A percentile compares a stretch with the other conserved stretches of the same genome.
Evolutionary conservation across 2,888 invertebrate species (phyloP).

Genomic region (Caprella mutica): DNA sequence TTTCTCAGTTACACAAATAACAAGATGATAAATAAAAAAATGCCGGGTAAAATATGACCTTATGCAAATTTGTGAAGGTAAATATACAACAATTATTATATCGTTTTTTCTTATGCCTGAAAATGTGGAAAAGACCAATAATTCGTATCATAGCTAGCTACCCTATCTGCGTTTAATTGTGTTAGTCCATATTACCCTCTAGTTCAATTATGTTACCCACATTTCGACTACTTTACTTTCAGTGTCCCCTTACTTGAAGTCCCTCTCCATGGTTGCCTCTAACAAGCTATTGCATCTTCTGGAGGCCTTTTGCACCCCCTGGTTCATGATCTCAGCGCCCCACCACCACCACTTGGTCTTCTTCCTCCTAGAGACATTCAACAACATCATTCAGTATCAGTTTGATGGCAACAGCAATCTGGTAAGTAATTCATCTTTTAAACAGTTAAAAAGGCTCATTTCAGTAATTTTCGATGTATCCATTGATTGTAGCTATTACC

Average conservation of each 20-base stretch:
- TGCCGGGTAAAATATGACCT: no score
- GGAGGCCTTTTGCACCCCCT: conserved; percentile 97
- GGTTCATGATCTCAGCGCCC: conserved; percentile 94
- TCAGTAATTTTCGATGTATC: no score
- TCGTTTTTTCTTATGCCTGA: no score
- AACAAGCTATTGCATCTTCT: conserved; percentile 92
- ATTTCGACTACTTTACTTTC: conserved; percentile 35
- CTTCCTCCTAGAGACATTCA: conserved; percentile 96
- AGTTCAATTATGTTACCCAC: background rate
- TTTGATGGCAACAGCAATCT: conserved; percentile 57
- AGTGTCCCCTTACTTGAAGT: conserved; percentile 98
- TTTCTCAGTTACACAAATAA: no score
- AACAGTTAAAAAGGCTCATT: no score
- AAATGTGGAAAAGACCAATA: no score
- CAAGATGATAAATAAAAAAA: no score
- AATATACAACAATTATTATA: no score
- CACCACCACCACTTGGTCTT: conserved; percentile 97
- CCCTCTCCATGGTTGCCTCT: conserved; percentile 95
- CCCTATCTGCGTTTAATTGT: background rate
- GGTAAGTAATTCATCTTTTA: no score
- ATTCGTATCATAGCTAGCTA: background rate
- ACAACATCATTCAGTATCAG: conserved; percentile 98
- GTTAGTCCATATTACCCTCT: no score
- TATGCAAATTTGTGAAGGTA: no score
- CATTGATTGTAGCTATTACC: no score